Conservation (phyloP, 2,797 vertebrate genomes). For the Odontamblyopus lacepedii region DNA sequence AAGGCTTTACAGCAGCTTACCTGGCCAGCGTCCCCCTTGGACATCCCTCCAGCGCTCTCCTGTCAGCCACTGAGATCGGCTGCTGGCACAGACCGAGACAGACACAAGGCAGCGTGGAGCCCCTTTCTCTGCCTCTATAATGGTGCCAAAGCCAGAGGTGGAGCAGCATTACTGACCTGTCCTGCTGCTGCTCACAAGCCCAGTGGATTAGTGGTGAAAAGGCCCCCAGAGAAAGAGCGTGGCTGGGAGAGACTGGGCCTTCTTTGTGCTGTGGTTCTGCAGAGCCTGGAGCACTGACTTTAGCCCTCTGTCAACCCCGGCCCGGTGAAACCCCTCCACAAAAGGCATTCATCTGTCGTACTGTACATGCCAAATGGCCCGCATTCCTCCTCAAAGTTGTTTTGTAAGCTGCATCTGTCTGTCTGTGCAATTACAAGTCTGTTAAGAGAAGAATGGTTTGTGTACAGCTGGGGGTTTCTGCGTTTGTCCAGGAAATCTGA, state of each 20-base stretch:
- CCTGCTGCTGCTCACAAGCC: slow-evolving; percentile 73
- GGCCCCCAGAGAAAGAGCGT: slow-evolving; percentile 70
- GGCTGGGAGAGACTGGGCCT: slow-evolving; percentile 70
- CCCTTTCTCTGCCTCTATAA: slow-evolving; percentile 69
- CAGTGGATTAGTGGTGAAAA: slow-evolving; percentile 75
- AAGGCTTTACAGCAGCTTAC: slow-evolving; percentile 66
- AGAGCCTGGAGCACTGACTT: slow-evolving; percentile 69
- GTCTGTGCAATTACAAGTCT: slow-evolving; percentile 70
- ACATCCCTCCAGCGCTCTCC: slow-evolving; percentile 44
- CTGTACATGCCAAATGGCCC: slow-evolving; percentile 74
- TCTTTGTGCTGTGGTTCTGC: slow-evolving; percentile 74
- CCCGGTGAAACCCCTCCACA: slow-evolving; percentile 73
- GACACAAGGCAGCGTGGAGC: slow-evolving; percentile 69
- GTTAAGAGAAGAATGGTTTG: slow-evolving; percentile 74
- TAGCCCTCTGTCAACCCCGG: slow-evolving; percentile 71
- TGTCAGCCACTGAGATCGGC: slow-evolving; percentile 69
- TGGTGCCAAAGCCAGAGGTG: slow-evolving; percentile 72
- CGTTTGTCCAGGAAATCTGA: slow-evolving; percentile 72
- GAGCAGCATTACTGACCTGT: slow-evolving; percentile 73
- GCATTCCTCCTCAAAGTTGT: slow-evolving; percentile 72
- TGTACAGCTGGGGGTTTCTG: slow-evolving; percentile 71
- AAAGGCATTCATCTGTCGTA: slow-evolving; percentile 76
- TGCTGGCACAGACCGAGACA: slow-evolving; percentile 63
- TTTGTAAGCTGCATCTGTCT: slow-evolving; percentile 75
- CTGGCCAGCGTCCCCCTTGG: slow-evolving; percentile 65